A percentile compares a stretch with the other conserved stretches of the same genome.
Evolutionary conservation across 2,797 vertebrate genomes (phyloP).

Genomic region (Brotogeris chrysoptera): DNA sequence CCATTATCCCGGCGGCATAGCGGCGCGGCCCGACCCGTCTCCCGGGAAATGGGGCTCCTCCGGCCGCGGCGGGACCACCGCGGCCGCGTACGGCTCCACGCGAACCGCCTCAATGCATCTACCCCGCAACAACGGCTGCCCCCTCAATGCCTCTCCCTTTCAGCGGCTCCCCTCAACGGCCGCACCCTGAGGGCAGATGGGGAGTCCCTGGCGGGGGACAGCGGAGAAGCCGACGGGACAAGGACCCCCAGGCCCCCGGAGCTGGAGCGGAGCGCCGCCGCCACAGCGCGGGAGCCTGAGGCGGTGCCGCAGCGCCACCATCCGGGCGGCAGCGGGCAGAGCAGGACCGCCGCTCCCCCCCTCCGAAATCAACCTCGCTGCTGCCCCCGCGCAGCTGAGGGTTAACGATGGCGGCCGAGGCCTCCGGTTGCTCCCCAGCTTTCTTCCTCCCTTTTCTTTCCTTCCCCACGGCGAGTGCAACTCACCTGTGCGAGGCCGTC

Average conservation of each 20-base stretch:
- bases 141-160: not conserved
- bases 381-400: not conserved
- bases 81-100: not conserved
- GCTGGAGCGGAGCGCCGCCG: not conserved
- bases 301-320: conserved; percentile 61
- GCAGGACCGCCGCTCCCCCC: not conserved
- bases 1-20: conserved; percentile 95
- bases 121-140: not conserved
- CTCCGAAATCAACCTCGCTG: accelerated
- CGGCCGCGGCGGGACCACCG: not conserved
- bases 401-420: not conserved
- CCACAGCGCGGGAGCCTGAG: not conserved
- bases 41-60: conserved; percentile 84
- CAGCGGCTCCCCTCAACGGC: not conserved
- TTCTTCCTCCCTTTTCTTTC: not conserved
- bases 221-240: not conserved
- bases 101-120: not conserved
- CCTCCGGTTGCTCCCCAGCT: not conserved
- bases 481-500: accelerated
- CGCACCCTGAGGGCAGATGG: not conserved
- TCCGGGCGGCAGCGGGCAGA: not conserved
- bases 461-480: not conserved
- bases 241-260: no score
- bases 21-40: conserved; percentile 85
- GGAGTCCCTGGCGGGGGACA: not conserved